A percentile compares a stretch with the other conserved stretches of the same genome.
These are phyloP conservation scores for Dugesia japonica DNA, from an alignment of 2,888 invertebrate species.

Conservation along the genomic window DNA sequence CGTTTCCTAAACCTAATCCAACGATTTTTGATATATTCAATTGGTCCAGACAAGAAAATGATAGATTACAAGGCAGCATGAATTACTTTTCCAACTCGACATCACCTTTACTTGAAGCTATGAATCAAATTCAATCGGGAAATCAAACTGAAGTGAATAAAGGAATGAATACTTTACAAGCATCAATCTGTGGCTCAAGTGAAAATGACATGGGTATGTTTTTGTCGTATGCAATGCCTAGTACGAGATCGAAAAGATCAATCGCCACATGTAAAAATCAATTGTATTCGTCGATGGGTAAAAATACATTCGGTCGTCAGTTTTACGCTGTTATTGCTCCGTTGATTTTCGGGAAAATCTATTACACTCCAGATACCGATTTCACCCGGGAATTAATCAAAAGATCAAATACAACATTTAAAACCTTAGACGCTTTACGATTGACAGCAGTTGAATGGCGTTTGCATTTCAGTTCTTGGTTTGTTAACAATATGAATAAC, in stretches of 20 bases:
- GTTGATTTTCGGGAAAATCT: conserved; percentile 22
- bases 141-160: neutral
- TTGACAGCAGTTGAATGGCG: conserved; percentile 7
- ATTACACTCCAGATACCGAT: conserved; percentile 27
- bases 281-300: neutral
- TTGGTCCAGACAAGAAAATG: neutral
- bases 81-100: neutral
- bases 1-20: neutral
- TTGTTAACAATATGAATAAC: neutral
- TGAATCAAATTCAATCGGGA: neutral
- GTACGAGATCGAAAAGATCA: neutral
- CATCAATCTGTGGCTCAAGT: neutral
- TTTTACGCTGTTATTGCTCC: neutral
- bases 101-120: neutral
- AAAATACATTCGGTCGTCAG: neutral
- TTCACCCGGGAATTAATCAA: conserved; percentile 14
- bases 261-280: neutral
- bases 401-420: conserved; percentile 23
- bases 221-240: neutral
- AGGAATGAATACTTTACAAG: neutral
- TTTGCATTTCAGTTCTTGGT: neutral
- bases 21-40: neutral
- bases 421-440: neutral
- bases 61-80: neutral
- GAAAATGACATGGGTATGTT: neutral